Conservation (phyloP, 2,113 vertebrate species). For the Megalops atlanticus region DNA sequence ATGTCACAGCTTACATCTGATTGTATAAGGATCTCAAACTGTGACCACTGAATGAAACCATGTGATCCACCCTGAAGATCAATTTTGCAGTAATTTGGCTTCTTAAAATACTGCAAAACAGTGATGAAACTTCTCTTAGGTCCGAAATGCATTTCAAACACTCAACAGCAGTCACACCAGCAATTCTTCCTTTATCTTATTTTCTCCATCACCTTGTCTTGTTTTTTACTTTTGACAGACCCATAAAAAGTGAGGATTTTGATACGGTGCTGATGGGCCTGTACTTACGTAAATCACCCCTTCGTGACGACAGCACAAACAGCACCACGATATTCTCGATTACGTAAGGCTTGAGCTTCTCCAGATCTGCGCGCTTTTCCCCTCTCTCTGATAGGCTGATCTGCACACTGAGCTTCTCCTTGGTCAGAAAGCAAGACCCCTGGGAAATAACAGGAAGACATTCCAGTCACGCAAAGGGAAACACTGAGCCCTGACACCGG, state of each 20-base stretch:
- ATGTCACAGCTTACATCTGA: too few species aligned
- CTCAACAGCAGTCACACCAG: background rate
- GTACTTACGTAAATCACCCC: slow-evolving; percentile 67
- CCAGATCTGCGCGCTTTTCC: slow-evolving; percentile 81
- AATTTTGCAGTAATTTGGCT: background rate
- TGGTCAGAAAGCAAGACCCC: slow-evolving; percentile 79
- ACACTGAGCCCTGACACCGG: background rate
- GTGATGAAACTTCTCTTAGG: background rate
- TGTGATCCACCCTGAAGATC: background rate
- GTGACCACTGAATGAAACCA: background rate
- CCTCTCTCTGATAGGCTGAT: slow-evolving; percentile 84
- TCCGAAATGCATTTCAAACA: background rate
- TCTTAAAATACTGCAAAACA: background rate
- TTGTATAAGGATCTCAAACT: background rate
- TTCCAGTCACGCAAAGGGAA: slow-evolving; percentile 36
- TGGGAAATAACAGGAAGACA: slow-evolving; percentile 55
- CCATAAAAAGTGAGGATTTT: too few species aligned
- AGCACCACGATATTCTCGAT: slow-evolving; percentile 91
- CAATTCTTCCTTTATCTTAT: background rate
- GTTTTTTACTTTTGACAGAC: too few species aligned
- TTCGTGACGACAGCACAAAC: slow-evolving; percentile 73
- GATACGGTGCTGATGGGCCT: too few species aligned
- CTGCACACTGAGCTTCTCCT: slow-evolving; percentile 80
- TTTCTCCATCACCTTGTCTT: too few species aligned
- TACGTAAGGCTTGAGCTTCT: slow-evolving; percentile 89